Evolutionary conservation across 2,797 vertebrate species (phyloP).

Genomic region (Chelon labrosus): DNA sequence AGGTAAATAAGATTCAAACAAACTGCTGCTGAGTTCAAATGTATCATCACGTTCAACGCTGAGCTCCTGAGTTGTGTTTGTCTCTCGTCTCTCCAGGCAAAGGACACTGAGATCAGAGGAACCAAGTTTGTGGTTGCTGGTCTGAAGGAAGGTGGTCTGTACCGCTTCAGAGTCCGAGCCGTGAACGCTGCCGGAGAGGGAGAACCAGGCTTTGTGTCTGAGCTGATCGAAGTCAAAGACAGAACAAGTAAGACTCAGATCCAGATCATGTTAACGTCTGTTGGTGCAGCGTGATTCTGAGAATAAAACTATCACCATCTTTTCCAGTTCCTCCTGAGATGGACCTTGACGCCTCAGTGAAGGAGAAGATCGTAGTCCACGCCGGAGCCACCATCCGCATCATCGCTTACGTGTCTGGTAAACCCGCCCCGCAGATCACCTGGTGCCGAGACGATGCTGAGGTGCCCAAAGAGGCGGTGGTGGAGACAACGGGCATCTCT

Average conservation of each 20-base stretch:
- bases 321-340: constrained; percentile 93
- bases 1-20: constrained; percentile 77
- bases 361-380: constrained; percentile 97
- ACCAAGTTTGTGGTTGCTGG: constrained; percentile 94
- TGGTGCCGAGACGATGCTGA: constrained; percentile 92
- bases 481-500: constrained; percentile 96
- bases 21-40: not conserved
- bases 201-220: constrained; percentile 93
- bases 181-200: constrained; percentile 94
- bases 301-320: no score
- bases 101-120: constrained; percentile 98
- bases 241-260: constrained; percentile 90
- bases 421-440: constrained; percentile 91
- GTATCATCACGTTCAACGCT: no score
- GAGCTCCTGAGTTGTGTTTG: not conserved
- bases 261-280: not conserved
- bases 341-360: constrained; percentile 94
- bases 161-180: constrained; percentile 95
- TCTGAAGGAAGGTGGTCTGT: constrained; percentile 94
- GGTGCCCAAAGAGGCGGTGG: constrained; percentile 92
- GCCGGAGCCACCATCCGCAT: constrained; percentile 97
- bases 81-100: constrained; percentile 84
- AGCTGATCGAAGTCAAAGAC: constrained; percentile 95
- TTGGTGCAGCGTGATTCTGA: no score
- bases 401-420: constrained; percentile 97